Conservation (phyloP, 1,140 invertebrate species). For the Lethocerus indicus region DNA sequence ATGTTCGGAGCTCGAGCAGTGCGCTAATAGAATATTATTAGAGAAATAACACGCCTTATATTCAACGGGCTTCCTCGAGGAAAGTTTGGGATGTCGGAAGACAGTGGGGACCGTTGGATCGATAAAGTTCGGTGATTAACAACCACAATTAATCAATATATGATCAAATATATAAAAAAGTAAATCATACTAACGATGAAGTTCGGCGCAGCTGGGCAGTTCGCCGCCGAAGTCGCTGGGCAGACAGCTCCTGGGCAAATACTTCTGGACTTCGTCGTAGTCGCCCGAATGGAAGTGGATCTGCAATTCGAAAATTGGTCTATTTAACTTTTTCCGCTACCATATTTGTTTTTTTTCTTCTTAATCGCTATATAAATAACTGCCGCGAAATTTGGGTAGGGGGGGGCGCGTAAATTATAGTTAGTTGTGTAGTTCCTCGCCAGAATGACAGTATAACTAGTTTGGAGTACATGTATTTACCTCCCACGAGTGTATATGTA, state of each 20-base stretch:
- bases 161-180: background rate
- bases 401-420: background rate
- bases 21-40: too few species aligned
- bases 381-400: background rate
- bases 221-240: slow-evolving; percentile 32
- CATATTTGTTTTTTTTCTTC: too few species aligned
- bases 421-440: background rate
- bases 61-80: too few species aligned
- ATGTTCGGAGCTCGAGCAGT: too few species aligned
- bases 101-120: too few species aligned
- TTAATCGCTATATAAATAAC: too few species aligned
- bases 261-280: slow-evolving; percentile 35
- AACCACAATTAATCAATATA: background rate
- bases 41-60: too few species aligned
- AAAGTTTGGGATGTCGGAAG: too few species aligned
- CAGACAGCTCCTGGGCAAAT: slow-evolving; percentile 35
- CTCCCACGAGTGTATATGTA: too few species aligned
- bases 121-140: background rate
- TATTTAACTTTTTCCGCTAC: too few species aligned
- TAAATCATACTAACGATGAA: slow-evolving; percentile 12
- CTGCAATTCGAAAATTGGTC: too few species aligned
- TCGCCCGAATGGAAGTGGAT: slow-evolving; percentile 36
- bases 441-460: background rate
- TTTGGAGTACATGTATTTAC: background rate
- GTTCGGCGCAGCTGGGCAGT: slow-evolving; percentile 7